phyloP scores from a whole-genome alignment of 1,140 invertebrate genomes.

The Vollenhovia emeryi region DNA sequence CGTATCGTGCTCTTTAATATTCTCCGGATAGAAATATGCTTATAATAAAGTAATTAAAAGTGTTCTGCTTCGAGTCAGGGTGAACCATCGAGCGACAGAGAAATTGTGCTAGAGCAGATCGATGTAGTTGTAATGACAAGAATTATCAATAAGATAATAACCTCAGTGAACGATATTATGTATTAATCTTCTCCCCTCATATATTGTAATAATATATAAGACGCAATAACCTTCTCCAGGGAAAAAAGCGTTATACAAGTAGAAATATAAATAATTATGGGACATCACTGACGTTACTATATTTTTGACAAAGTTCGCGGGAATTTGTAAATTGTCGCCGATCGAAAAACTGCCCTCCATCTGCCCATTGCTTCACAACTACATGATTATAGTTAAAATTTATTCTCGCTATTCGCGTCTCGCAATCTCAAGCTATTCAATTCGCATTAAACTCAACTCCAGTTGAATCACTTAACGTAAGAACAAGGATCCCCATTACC shows the following conservation, averaged over 20 bases:
- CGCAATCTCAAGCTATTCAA: slow-evolving; percentile 58
- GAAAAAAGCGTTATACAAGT: slow-evolving; percentile 1
- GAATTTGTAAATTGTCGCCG: slow-evolving; percentile 24
- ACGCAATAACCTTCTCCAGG: neutral
- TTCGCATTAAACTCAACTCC: slow-evolving; percentile 63
- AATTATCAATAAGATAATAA: slow-evolving; percentile 67
- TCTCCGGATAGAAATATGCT: neutral
- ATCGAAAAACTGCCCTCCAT: slow-evolving; percentile 33
- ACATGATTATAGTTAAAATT: slow-evolving; percentile 57
- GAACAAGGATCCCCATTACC: slow-evolving; percentile 71
- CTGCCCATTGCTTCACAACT: slow-evolving; percentile 45
- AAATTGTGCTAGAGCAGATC: slow-evolving; percentile 51
- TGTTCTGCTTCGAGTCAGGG: slow-evolving; percentile 45
- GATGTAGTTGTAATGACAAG: slow-evolving; percentile 12
- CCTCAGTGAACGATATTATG: slow-evolving; percentile 28
- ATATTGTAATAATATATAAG: neutral
- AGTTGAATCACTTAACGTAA: slow-evolving; percentile 69
- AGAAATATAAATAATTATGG: slow-evolving; percentile 22
- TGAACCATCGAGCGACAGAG: slow-evolving; percentile 38
- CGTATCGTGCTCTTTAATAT: neutral
- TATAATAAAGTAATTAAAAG: slow-evolving; percentile 20
- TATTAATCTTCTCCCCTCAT: neutral
- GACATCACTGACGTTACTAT: slow-evolving; percentile 44
- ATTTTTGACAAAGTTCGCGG: slow-evolving; percentile 21
- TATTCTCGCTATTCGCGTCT: slow-evolving; percentile 48